Percentiles rank a stretch among this genome's conserved stretches.
These are phyloP conservation scores for Rhynchotus rufescens DNA, from an alignment of 2,797 vertebrate species.

Conservation along the genomic window DNA sequence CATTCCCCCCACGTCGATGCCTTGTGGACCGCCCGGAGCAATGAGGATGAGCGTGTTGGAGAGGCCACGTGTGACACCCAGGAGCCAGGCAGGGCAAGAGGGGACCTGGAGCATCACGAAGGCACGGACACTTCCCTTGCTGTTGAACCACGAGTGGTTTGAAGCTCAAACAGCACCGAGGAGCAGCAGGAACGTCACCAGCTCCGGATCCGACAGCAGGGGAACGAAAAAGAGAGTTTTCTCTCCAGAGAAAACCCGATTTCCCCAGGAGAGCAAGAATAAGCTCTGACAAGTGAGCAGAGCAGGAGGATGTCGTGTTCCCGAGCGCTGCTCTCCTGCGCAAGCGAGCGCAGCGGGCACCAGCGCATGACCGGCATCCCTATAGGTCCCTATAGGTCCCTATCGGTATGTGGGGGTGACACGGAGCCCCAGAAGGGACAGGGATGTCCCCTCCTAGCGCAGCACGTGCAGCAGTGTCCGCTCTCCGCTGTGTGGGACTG, in stretches of 20 bases:
- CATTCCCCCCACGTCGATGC: neutral
- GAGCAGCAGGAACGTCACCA: neutral
- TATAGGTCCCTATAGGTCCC: too few relatives aligned
- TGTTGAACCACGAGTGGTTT: neutral
- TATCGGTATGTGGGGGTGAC: too few relatives aligned
- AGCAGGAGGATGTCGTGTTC: neutral
- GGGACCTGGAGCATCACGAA: neutral
- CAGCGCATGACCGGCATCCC: accelerated
- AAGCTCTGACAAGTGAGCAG: neutral
- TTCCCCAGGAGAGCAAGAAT: constrained; percentile 5
- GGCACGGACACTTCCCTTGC: neutral
- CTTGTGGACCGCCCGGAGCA: neutral
- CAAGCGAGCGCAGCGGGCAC: neutral
- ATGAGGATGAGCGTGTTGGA: neutral
- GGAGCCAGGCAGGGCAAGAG: neutral
- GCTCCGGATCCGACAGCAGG: neutral
- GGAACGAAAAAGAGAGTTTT: neutral
- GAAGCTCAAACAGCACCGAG: neutral
- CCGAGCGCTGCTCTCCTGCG: accelerated
- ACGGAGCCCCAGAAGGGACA: accelerated
- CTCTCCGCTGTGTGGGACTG: neutral
- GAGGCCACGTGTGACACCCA: neutral
- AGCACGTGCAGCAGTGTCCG: accelerated
- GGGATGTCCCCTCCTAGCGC: neutral
- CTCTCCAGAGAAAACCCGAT: constrained; percentile 5